Evolutionary conservation across 2,113 vertebrate genomes (phyloP).

Genomic region (Melanotaenia duboulayi): DNA sequence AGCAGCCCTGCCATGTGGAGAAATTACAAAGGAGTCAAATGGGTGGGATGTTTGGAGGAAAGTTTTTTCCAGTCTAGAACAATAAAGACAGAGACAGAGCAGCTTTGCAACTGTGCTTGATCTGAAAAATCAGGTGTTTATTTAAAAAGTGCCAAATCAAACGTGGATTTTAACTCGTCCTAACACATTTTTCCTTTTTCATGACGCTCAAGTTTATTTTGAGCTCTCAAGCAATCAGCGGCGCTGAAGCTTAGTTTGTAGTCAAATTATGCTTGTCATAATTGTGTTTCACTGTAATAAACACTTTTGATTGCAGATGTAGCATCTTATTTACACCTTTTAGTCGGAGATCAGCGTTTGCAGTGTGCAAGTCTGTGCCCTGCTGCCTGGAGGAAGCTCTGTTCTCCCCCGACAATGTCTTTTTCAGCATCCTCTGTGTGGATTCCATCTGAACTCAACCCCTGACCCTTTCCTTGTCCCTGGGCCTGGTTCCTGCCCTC

Average conservation of each 20-base stretch:
- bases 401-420: slow-evolving; percentile 61
- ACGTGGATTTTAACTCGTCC: slow-evolving; percentile 6
- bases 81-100: slow-evolving; percentile 18
- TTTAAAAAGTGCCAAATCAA: neutral
- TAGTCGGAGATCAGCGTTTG: slow-evolving; percentile 2
- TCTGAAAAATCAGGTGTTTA: slow-evolving; percentile 3
- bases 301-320: slow-evolving; percentile 18
- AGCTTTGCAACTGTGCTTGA: slow-evolving; percentile 20
- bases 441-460: slow-evolving; percentile 77
- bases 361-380: neutral
- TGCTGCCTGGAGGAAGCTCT: slow-evolving; percentile 27
- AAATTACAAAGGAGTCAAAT: slow-evolving; percentile 23
- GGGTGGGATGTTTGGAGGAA: slow-evolving; percentile 4
- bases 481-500: slow-evolving; percentile 55
- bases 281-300: slow-evolving; percentile 19
- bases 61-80: slow-evolving; percentile 6
- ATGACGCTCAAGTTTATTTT: slow-evolving; percentile 15
- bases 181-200: slow-evolving; percentile 5
- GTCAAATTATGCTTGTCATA: slow-evolving; percentile 22
- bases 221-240: neutral
- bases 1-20: neutral
- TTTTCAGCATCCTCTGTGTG: slow-evolving; percentile 69
- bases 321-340: slow-evolving; percentile 42
- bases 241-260: slow-evolving; percentile 3
- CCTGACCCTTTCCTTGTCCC: slow-evolving; percentile 72